Conservation (phyloP, 2,113 vertebrate genomes). For the Typhlomys cinereus region DNA sequence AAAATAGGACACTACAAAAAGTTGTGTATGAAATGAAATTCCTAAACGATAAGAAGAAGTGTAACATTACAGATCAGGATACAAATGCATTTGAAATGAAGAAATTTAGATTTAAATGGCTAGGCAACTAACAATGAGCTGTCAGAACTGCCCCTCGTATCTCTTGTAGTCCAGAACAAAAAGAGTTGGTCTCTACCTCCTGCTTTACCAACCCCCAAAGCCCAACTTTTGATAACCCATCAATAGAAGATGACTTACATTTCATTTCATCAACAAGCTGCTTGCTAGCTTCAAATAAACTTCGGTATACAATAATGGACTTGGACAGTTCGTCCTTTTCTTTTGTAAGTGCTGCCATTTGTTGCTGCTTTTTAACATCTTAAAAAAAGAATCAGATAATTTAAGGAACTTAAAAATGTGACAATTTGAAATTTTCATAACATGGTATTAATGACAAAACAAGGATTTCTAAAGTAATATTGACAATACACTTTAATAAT, state of each 20-base stretch:
- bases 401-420: slow-evolving; percentile 28
- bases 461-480: not conserved
- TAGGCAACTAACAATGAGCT: not conserved
- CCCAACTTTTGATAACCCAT: not conserved
- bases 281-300: slow-evolving; percentile 79
- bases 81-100: slow-evolving; percentile 38
- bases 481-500: not conserved
- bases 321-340: slow-evolving; percentile 87
- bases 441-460: not conserved
- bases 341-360: slow-evolving; percentile 88
- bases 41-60: too few relatives aligned
- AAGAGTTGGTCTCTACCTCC: not conserved
- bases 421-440: not conserved
- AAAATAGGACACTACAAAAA: too few relatives aligned
- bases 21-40: too few relatives aligned
- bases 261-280: slow-evolving; percentile 85
- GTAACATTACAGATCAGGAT: too few relatives aligned
- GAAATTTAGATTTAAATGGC: not conserved
- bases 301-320: slow-evolving; percentile 82
- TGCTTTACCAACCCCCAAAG: not conserved
- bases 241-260: slow-evolving; percentile 83
- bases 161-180: not conserved
- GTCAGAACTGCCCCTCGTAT: not conserved
- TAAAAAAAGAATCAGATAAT: slow-evolving; percentile 53
- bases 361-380: slow-evolving; percentile 91